Percentiles rank a stretch among this genome's conserved stretches.
Evolutionary conservation across 1,140 invertebrate species (phyloP).

Genomic region (Drosophila dunni): DNA sequence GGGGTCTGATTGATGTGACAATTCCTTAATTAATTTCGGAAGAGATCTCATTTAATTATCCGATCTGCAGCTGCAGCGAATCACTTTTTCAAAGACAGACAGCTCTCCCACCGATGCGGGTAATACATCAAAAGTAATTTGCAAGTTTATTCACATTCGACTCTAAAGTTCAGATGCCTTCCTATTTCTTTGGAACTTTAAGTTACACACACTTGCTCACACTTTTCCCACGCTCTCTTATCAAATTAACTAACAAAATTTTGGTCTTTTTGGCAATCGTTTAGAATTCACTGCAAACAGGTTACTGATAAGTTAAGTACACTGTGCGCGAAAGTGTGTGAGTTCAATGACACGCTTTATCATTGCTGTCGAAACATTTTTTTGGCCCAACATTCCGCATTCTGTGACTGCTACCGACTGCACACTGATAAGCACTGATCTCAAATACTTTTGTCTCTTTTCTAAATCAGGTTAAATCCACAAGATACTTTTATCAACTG

Average conservation of each 20-base stretch:
- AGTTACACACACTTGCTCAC: neutral
- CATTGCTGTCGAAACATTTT: slow-evolving; percentile 27
- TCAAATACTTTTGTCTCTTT: neutral
- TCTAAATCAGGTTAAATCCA: slow-evolving; percentile 16
- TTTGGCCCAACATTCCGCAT: slow-evolving; percentile 13
- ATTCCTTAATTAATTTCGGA: slow-evolving; percentile 77
- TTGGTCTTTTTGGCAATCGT: slow-evolving; percentile 37
- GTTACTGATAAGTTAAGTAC: slow-evolving; percentile 39
- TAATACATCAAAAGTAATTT: slow-evolving; percentile 74
- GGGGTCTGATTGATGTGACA: slow-evolving; percentile 73
- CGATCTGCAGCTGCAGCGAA: slow-evolving; percentile 45
- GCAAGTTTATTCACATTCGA: slow-evolving; percentile 69
- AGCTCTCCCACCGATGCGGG: slow-evolving; percentile 28
- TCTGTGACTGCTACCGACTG: neutral
- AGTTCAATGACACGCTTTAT: slow-evolving; percentile 55
- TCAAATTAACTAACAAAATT: slow-evolving; percentile 20
- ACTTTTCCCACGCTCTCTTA: slow-evolving; percentile 14
- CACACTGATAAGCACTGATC: slow-evolving; percentile 33
- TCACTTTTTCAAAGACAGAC: slow-evolving; percentile 16
- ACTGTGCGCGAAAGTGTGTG: neutral
- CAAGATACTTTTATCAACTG: slow-evolving; percentile 8
- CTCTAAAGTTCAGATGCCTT: slow-evolving; percentile 15
- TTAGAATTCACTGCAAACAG: slow-evolving; percentile 14
- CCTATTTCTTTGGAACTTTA: neutral
- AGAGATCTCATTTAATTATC: slow-evolving; percentile 65